Base-by-base conservation (phyloP, 2,797 vertebrate species). In the Psittacula derbiana region DNA sequence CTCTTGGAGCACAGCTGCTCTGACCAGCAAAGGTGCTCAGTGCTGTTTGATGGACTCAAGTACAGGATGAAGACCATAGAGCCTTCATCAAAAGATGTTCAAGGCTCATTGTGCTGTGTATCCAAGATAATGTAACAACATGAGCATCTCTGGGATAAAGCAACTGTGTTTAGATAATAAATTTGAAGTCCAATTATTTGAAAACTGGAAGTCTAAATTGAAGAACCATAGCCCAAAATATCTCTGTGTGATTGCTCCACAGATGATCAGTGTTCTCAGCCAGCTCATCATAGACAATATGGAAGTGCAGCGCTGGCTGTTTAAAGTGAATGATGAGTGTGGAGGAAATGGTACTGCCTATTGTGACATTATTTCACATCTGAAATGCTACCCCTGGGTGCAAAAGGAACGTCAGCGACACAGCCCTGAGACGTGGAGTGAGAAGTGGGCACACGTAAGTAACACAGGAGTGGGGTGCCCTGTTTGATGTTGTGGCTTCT, bases 291-390 rank as follows among this genome's bases (percentile, higher is more conserved):
- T 95, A 7, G 97, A 98, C 75, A 97, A 99, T 43, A 52, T 96
- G 78, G 95, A 98, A 11, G 98, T 99, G 93, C 95, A 67, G 55
- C 98, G 98, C 61, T 99, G 99, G 99, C 82, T 99, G 69, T 98
- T 99, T 83, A 99, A 99, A 97, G 97, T 97, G 87, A 98, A 99
- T 57, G 90, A 90, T 1, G 98, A 98, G 74, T 92, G 90, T 10
- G 96, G 97, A 74, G 98, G 98, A 27, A 95, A 97, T 0, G 99
- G 98, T 64, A 99, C 97, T 7, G 99, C 99, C 3, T 98, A 97
- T 88, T 99, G 98, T 70, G 98, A 99, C 36, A 52, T 98, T 28
- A 53, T 80, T 55, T 61, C 64, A 1, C 97, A 98, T 82, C 92
- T 99, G 52, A 78, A 94, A 72, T 98, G 98, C 96, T 96, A 95